Conservation (phyloP, 2,113 vertebrate genomes). For the Todiramphus chloris region DNA sequence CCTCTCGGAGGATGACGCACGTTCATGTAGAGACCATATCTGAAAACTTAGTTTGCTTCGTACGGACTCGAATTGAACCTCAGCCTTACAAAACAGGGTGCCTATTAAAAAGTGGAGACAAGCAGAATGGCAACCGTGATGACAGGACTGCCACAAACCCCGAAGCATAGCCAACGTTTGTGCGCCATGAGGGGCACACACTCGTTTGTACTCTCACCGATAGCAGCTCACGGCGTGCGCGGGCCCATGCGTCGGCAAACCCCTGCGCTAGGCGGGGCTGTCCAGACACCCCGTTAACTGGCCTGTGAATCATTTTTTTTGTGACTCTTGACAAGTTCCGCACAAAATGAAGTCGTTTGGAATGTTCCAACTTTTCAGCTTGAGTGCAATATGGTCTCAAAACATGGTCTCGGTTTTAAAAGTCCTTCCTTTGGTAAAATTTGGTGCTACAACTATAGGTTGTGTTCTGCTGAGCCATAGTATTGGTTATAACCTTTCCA, state of each 20-base stretch:
- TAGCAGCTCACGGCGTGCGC: background rate
- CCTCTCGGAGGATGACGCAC: background rate
- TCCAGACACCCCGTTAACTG: background rate
- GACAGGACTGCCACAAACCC: background rate
- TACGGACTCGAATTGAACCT: constrained; percentile 50
- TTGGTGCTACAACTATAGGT: background rate
- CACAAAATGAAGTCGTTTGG: background rate
- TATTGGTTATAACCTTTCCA: background rate
- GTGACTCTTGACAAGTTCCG: background rate
- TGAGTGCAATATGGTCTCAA: background rate
- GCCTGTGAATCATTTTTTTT: background rate
- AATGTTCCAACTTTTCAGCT: background rate
- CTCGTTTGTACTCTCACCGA: background rate
- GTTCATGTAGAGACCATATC: background rate
- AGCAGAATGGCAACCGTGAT: constrained; percentile 44
- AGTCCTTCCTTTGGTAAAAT: background rate
- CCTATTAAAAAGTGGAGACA: constrained; percentile 29
- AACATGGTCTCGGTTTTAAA: background rate
- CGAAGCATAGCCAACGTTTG: background rate
- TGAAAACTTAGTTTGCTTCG: constrained; percentile 18
- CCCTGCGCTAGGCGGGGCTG: background rate
- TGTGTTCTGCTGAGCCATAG: background rate
- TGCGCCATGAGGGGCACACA: background rate
- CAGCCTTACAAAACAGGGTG: background rate
- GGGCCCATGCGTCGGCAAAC: background rate